Conservation (phyloP, 1,140 invertebrate genomes). For the Coenobita brevimanus region DNA sequence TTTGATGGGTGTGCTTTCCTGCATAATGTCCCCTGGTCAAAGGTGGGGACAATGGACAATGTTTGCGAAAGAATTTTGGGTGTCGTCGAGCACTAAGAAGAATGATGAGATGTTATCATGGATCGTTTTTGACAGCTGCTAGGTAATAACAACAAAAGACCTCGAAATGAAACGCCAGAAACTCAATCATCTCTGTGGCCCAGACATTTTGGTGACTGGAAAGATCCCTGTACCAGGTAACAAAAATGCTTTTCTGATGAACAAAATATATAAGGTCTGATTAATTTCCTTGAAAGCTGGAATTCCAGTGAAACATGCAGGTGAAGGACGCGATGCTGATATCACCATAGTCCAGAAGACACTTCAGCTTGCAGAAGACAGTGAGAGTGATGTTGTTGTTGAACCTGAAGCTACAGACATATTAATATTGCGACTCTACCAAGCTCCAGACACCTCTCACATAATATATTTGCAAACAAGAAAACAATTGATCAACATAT, state of each 20-base stretch:
- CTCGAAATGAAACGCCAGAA: neutral
- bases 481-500: too few species aligned
- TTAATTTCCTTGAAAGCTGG: neutral
- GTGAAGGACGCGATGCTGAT: too few species aligned
- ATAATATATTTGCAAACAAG: too few species aligned
- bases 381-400: too few species aligned
- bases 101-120: too few species aligned
- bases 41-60: neutral
- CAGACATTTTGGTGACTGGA: constrained; percentile 10
- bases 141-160: constrained; percentile 4
- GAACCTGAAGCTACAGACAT: too few species aligned
- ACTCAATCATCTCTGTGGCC: neutral
- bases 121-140: neutral
- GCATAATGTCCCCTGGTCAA: neutral
- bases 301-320: neutral
- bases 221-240: neutral
- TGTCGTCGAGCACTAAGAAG: neutral
- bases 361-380: too few species aligned
- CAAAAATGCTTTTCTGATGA: neutral
- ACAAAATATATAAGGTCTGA: neutral
- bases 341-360: too few species aligned
- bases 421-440: too few species aligned
- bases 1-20: constrained; percentile 8
- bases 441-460: too few species aligned
- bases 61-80: neutral